Evolutionary conservation across 2,888 invertebrate species (phyloP), one percentile per base, ranked within the genome.

Genomic region (Sepiola atlantica): DNA sequence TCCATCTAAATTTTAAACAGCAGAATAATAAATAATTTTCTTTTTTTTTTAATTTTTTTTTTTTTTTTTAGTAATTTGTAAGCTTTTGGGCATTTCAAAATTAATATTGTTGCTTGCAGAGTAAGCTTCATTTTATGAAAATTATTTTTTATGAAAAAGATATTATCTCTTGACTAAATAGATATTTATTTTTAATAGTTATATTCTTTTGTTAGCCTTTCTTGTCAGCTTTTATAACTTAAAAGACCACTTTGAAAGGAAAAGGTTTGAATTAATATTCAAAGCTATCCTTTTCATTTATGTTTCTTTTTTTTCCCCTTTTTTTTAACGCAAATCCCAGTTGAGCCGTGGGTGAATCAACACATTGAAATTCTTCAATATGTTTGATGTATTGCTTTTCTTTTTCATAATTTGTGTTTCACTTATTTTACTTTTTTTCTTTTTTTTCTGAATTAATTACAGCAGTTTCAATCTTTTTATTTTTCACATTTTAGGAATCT

Each of bases 401-500:
- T 77, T 77, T 77, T 32, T 32, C 77, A 77, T 77, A 77, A 77
- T 77, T 77, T 77, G 77, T 77, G n/a, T 77, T 77, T 77, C 77
- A n/a, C 77, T 77, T 77, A 77, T 77, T 77, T 77, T 77, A n/a
- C 77, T 77, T 77, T 77, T 77, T 77, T 77, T 77, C 77, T 77
- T 77, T 77, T 77, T 77, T 77, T 77, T 32, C 77, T 77, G 77
- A n/a, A 92, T 92, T 54, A 92, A 45, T 92, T 92, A 55, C 35
- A 45, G 55, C 92, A 92, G 92, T 92, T 92, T 55, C 54, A 35
- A 92, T 92, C 55, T 92, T 92, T 90, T 92, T 92, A 92, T 92
- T 92, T 92, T 92, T 55, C 45, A 92, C n/a, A n/a, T 92, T 92
- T 92, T 92, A 92, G 92, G 92, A 92, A 92, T 92, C 92, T 92